A percentile compares a stretch with the other conserved stretches of the same genome.
Evolutionary conservation across 2,888 invertebrate genomes (phyloP).

Genomic region (Eristalis pertinax): DNA sequence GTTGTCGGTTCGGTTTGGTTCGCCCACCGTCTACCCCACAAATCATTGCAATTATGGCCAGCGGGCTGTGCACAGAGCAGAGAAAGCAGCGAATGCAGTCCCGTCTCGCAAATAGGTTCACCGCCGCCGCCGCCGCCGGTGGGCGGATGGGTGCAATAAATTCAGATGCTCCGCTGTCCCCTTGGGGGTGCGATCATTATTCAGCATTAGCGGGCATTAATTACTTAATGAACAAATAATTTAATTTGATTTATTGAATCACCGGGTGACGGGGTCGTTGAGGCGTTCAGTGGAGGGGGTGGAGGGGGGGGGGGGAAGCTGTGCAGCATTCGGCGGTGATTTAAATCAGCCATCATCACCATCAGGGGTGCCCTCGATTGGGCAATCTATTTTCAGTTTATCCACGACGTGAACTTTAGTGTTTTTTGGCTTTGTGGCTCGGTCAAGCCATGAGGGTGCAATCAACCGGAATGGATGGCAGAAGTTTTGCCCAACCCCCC

Average conservation of each 20-base stretch:
- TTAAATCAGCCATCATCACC: constrained; percentile 57
- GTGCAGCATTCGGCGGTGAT: constrained; percentile 19
- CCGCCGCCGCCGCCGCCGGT: background rate
- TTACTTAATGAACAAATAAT: constrained; percentile 73
- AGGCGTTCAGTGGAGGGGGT: no score
- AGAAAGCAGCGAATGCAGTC: background rate
- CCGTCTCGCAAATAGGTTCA: background rate
- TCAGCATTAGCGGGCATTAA: constrained; percentile 70
- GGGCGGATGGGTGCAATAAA: constrained; percentile 10
- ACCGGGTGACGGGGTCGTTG: background rate
- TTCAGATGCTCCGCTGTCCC: background rate
- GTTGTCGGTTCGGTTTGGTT: background rate
- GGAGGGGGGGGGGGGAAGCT: background rate
- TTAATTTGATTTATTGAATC: constrained; percentile 71
- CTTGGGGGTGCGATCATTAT: constrained; percentile 58
- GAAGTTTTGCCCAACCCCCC: constrained; percentile 47
- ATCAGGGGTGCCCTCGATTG: constrained; percentile 56
- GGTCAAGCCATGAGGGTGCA: constrained; percentile 54
- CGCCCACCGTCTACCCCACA: constrained; percentile 24
- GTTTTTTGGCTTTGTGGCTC: constrained; percentile 7
- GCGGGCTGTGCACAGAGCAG: constrained; percentile 9
- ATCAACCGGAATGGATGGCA: constrained; percentile 61
- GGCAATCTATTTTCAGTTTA: constrained; percentile 53
- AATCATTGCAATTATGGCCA: constrained; percentile 51
- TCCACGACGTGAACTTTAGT: constrained; percentile 39